A percentile compares a stretch with the other conserved stretches of the same genome.
phyloP scores from a whole-genome alignment of 2,113 vertebrate species.

The Leptodactylus fuscus region DNA sequence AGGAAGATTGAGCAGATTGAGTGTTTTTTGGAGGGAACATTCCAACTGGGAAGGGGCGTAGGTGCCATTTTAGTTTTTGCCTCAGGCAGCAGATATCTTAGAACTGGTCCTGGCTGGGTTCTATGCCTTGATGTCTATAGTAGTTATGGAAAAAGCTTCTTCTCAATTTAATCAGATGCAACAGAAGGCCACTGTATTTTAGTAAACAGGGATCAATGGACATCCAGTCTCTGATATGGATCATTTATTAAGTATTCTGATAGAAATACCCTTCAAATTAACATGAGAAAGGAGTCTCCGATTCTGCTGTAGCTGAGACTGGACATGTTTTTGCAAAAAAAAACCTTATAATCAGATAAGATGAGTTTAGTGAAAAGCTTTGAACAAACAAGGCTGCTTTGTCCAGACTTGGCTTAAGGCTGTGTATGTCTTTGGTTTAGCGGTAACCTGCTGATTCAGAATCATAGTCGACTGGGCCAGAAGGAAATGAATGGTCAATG shows the following conservation, averaged over 20 bases:
- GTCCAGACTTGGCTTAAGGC: background rate
- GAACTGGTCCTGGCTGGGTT: no score
- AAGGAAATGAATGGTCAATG: background rate
- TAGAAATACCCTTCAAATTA: background rate
- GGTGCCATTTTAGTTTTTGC: no score
- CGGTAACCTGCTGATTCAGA: constrained; percentile 9
- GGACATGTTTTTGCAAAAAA: background rate
- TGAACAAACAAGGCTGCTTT: constrained; percentile 15
- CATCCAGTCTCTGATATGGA: no score
- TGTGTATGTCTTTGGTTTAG: constrained; percentile 9
- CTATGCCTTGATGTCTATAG: no score
- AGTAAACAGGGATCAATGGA: no score
- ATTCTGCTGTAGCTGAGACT: background rate
- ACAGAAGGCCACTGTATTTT: no score
- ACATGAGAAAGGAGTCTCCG: background rate
- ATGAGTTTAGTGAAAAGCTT: background rate
- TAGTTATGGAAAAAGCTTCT: no score
- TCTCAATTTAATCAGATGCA: no score
- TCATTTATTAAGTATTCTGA: background rate
- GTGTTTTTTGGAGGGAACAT: no score
- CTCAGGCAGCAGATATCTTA: no score
- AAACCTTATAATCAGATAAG: background rate
- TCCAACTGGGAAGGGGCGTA: no score
- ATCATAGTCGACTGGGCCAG: background rate
- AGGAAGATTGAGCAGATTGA: no score